These are phyloP conservation scores for Penaeus japonicus DNA, from an alignment of 1,140 invertebrate genomes.

Conservation along the genomic window DNA sequence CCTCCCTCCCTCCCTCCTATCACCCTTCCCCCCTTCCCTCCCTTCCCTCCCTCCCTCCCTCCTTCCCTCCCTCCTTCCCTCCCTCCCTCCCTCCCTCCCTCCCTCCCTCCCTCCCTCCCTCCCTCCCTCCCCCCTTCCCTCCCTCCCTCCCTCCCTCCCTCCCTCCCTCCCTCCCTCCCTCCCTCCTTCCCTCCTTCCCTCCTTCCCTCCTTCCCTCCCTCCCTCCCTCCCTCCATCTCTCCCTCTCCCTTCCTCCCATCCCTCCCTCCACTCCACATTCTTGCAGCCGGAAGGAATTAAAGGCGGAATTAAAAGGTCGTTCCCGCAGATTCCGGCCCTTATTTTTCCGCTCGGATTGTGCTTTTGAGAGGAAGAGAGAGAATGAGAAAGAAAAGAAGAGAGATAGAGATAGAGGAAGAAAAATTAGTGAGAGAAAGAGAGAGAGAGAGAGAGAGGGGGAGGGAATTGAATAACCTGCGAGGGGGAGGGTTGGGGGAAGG, in stretches of 20 bases:
- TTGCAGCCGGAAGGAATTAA: too few relatives aligned
- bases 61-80: not conserved
- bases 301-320: too few relatives aligned
- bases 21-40: not conserved
- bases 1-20: not conserved
- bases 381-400: too few relatives aligned
- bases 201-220: not conserved
- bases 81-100: not conserved
- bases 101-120: not conserved
- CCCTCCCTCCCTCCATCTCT: not conserved
- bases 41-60: not conserved
- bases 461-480: too few relatives aligned
- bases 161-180: not conserved
- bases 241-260: not conserved
- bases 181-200: not conserved
- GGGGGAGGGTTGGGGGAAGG: too few relatives aligned
- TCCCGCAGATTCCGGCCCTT: too few relatives aligned
- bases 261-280: not conserved
- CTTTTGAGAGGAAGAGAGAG: too few relatives aligned
- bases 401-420: too few relatives aligned
- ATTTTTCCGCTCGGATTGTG: too few relatives aligned
- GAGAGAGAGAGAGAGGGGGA: too few relatives aligned
- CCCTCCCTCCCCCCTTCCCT: not conserved
- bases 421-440: too few relatives aligned
- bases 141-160: not conserved